phyloP scores from a whole-genome alignment of 2,888 invertebrate species.

The Platycnemis pennipes region DNA sequence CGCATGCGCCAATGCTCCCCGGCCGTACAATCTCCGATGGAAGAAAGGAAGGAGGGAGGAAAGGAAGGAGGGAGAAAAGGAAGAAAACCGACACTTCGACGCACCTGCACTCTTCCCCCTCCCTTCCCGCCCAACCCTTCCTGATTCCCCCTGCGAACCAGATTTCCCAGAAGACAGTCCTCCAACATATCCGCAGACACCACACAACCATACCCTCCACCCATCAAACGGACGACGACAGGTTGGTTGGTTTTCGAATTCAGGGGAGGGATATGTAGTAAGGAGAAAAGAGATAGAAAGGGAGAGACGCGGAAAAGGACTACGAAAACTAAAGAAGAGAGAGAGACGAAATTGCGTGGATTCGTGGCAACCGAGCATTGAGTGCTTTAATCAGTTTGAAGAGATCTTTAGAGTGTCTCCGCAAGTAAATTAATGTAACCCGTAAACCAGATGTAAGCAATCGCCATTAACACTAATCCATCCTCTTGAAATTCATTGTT shows the following conservation, averaged over 20 bases:
- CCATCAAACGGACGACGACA: not conserved
- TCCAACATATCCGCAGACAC: not conserved
- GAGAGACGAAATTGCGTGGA: too few species aligned
- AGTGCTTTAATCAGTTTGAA: too few species aligned
- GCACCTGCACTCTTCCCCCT: not conserved
- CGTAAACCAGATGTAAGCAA: too few species aligned
- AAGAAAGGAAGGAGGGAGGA: not conserved
- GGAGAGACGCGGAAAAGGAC: too few species aligned
- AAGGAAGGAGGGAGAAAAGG: not conserved
- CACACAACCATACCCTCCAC: not conserved
- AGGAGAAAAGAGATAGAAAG: too few species aligned
- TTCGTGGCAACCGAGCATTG: too few species aligned
- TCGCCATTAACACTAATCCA: too few species aligned
- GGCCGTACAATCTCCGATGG: not conserved
- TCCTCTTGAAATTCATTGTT: too few species aligned
- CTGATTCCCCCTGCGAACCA: slow-evolving; percentile 48
- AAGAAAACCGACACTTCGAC: not conserved
- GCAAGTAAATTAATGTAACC: too few species aligned
- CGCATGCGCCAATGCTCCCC: too few species aligned
- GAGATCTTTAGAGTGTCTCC: too few species aligned
- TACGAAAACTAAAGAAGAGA: too few species aligned
- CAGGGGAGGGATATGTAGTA: not conserved
- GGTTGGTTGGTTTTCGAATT: not conserved
- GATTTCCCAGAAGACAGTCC: slow-evolving; percentile 55
- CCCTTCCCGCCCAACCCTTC: not conserved